Evolutionary conservation across 2,888 invertebrate genomes (phyloP), one percentile per base, ranked within the genome.

Genomic region (Trachelus tabidus): DNA sequence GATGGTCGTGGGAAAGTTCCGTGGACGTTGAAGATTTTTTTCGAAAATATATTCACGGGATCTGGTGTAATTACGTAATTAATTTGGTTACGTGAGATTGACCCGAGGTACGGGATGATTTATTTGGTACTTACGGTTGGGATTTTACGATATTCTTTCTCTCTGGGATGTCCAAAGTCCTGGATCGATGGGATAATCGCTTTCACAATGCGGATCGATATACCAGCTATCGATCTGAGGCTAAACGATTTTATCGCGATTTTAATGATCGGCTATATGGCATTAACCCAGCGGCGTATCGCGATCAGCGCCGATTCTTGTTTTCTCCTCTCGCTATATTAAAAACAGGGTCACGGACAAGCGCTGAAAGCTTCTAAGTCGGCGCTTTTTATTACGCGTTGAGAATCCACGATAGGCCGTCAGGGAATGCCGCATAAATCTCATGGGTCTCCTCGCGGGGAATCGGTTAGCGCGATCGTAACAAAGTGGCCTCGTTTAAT

Each of bases 321-420:
- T 56, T 56, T 23, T 56, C 56, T 56, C 56, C 56, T 56, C 23
- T 56, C 23, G 56, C 56, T 56, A 56, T 23, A 56, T 56, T 56
- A 56, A 56, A 56, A 56, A 56, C 56, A 56, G 56, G 56, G 56
- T 56, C 56, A 56, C 23, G 56, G 33, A 71, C 40, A 69, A 35
- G 69, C 40, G 73, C 74, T 76, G 34, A 76, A 68, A 79, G 74
- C 23, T 37, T 30, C 34, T 12, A 37, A 74, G 15, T 35, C n/a
- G 4, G 74, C 75, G 69, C 71, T 40, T 69, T 68, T 69, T 68
- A 68, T 56, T 56, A 9, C 56, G 56, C 56, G 9, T 56, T 9
- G 23, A 23, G 56, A 56, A 56, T 56, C 56, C 23, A 23, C 56
- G 56, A 56, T 56, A 56, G 56, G 56, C 56, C 23, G 56, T 23